phyloP scores from a whole-genome alignment of 2,113 vertebrate species.

The Lota lota region DNA sequence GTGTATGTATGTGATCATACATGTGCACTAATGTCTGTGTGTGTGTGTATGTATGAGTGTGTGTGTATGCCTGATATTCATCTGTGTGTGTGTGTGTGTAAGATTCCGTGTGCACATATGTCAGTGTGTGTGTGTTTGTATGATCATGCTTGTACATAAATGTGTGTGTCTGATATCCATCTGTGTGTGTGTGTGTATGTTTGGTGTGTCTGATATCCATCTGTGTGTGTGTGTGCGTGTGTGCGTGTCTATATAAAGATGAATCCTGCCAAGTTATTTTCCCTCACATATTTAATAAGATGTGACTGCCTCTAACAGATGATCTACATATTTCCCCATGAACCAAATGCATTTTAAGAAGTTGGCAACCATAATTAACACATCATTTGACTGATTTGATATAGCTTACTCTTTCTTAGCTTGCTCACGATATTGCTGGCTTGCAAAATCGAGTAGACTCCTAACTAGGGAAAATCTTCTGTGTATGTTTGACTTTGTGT shows the following conservation, averaged over 20 bases:
- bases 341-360: constrained; percentile 58
- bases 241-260: constrained; percentile 9
- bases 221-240: constrained; percentile 4
- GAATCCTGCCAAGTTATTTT: constrained; percentile 39
- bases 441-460: too few relatives aligned
- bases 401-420: too few relatives aligned
- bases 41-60: background rate
- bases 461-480: too few relatives aligned
- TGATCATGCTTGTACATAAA: background rate
- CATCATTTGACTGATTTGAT: background rate
- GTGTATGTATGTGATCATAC: too few relatives aligned
- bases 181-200: background rate
- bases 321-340: constrained; percentile 51
- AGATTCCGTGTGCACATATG: background rate
- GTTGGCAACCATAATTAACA: constrained; percentile 44
- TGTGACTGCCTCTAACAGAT: constrained; percentile 42
- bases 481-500: too few relatives aligned
- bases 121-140: constrained; percentile 1
- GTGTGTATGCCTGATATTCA: background rate
- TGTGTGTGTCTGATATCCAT: background rate
- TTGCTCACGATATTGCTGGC: too few relatives aligned
- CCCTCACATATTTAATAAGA: constrained; percentile 48
- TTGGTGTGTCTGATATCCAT: background rate
- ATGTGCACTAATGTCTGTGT: too few relatives aligned
- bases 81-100: background rate